Evolutionary conservation across 2,888 invertebrate species (phyloP).

Genomic region (Eupithecia insigniata): DNA sequence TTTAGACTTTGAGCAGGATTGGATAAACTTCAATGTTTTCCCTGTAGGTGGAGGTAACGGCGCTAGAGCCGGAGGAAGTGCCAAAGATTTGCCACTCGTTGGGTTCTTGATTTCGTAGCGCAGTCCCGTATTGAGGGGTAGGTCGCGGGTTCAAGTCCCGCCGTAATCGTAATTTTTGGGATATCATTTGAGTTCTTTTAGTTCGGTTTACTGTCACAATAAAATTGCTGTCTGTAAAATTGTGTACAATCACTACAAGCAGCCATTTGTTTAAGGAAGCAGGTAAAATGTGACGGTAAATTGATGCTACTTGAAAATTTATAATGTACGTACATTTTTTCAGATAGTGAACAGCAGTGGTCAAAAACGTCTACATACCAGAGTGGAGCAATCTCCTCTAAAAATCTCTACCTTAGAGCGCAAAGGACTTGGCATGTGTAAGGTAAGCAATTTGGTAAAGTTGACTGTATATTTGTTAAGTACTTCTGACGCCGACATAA

Average conservation of each 20-base stretch:
- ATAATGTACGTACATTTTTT: conserved; percentile 37
- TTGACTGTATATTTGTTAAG: not conserved
- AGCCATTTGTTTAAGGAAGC: not conserved
- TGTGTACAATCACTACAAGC: not conserved
- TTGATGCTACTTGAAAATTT: not conserved
- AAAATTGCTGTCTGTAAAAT: no score
- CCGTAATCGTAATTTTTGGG: no score
- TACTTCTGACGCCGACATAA: not conserved
- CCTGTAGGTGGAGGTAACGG: no score
- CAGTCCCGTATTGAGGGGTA: no score
- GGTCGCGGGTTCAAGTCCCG: no score
- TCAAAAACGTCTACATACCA: conserved; percentile 92
- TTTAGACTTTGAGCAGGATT: no score
- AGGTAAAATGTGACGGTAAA: not conserved
- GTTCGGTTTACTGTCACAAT: no score
- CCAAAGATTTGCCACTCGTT: no score
- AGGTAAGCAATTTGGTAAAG: conserved; percentile 84
- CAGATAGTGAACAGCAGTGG: conserved; percentile 90
- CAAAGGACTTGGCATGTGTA: conserved; percentile 94
- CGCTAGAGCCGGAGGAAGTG: no score
- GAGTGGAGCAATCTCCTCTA: conserved; percentile 94
- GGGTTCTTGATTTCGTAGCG: no score
- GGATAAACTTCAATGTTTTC: no score
- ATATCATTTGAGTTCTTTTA: no score
- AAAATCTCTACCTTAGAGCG: conserved; percentile 94